A percentile compares a stretch with the other conserved stretches of the same genome.
Conservation (phyloP, 1,140 invertebrate species). For the Melipona quadrifasciata region DNA sequence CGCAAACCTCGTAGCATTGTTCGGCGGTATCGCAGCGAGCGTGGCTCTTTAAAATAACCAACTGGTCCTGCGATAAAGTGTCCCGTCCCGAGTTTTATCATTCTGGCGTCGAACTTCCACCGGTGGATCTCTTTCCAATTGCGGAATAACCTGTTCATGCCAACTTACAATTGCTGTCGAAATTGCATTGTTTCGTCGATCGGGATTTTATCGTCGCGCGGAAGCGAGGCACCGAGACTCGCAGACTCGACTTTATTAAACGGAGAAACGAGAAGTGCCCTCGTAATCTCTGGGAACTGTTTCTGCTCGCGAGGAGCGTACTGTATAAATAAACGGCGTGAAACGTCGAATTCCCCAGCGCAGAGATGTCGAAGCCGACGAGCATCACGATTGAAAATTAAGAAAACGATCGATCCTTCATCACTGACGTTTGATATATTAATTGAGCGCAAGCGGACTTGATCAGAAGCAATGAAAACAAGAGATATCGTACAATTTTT, state of each 20-base stretch:
- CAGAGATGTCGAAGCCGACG: not conserved
- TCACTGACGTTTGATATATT: not conserved
- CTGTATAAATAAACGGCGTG: not conserved
- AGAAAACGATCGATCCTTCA: not conserved
- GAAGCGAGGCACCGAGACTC: not conserved
- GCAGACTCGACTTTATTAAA: conserved; percentile 27
- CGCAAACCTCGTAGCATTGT: not conserved
- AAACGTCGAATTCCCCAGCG: not conserved
- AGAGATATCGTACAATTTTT: too few relatives aligned
- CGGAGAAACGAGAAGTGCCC: conserved; percentile 7
- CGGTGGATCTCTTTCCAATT: not conserved
- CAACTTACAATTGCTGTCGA: not conserved
- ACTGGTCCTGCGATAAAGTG: not conserved
- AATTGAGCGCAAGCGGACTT: not conserved
- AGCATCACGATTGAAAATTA: not conserved
- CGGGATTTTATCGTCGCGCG: conserved; percentile 7
- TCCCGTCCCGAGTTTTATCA: not conserved
- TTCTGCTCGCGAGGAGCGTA: not conserved
- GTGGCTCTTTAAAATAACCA: not conserved
- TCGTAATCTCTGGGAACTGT: not conserved
- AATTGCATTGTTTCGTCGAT: conserved; percentile 17
- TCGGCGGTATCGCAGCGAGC: not conserved
- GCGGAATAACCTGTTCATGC: conserved; percentile 1
- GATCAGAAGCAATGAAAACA: too few relatives aligned
- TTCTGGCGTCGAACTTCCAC: not conserved